Evolutionary conservation across 1,140 invertebrate species (phyloP).

Genomic region (Euwallacea similis): DNA sequence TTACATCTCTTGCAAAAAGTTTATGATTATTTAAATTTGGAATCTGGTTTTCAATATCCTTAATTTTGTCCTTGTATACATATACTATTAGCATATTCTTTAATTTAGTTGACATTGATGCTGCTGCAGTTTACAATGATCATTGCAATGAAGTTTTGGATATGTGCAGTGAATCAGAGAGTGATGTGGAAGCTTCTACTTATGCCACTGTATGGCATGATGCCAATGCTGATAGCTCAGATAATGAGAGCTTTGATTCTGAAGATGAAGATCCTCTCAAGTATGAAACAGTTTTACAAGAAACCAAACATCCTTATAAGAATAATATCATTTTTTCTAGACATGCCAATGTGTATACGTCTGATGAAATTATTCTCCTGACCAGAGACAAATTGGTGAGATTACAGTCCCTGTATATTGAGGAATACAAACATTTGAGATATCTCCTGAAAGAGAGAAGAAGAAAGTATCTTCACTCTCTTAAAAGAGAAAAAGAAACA

Average conservation of each 20-base stretch:
- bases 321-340: conserved; percentile 56
- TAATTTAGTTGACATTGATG: conserved; percentile 60
- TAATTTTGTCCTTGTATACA: too few species aligned
- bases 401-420: conserved; percentile 80
- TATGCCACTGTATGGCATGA: conserved; percentile 67
- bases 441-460: conserved; percentile 72
- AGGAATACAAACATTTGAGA: conserved; percentile 77
- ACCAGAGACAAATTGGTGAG: conserved; percentile 75
- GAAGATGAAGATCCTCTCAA: conserved; percentile 76
- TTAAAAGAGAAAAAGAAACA: conserved; percentile 78
- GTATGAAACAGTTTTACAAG: conserved; percentile 53
- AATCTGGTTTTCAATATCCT: too few species aligned
- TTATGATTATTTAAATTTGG: too few species aligned
- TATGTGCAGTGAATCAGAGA: conserved; percentile 71
- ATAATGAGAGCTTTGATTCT: conserved; percentile 77
- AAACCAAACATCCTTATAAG: too few species aligned
- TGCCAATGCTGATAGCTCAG: conserved; percentile 69
- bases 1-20: too few species aligned
- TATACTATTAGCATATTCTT: not conserved
- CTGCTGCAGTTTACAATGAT: conserved; percentile 57
- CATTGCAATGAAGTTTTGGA: conserved; percentile 65
- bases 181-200: conserved; percentile 68
- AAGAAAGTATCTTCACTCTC: conserved; percentile 69
- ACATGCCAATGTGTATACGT: conserved; percentile 84
- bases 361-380: conserved; percentile 80